Percentiles rank a stretch among this genome's conserved stretches.
Evolutionary conservation across 2,888 invertebrate species (phyloP).

Genomic region (Bellardia pandia): DNA sequence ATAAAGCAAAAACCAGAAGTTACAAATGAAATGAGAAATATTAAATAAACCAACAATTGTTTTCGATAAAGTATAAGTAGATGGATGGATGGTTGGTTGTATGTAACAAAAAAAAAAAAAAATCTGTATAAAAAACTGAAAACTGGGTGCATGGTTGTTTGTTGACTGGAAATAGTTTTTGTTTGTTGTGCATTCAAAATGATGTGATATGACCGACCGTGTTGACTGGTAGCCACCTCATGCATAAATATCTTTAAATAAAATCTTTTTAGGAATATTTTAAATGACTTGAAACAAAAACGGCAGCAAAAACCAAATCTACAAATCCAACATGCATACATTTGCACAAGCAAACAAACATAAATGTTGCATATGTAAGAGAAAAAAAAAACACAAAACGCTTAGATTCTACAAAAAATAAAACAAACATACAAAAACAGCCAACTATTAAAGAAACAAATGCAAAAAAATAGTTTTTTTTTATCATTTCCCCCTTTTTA

Average conservation of each 20-base stretch:
- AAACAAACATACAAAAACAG: constrained; percentile 7
- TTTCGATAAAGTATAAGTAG: constrained; percentile 66
- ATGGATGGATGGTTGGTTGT: constrained; percentile 61
- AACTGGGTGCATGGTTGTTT: constrained; percentile 58
- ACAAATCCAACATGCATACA: constrained; percentile 45
- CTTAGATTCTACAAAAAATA: constrained; percentile 23
- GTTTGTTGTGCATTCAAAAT: constrained; percentile 62
- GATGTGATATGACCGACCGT: constrained; percentile 76
- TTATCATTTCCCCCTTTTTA: constrained; percentile 52
- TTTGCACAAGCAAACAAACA: constrained; percentile 26
- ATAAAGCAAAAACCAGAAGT: constrained; percentile 64
- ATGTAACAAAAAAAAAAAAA: constrained; percentile 29
- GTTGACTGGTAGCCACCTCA: constrained; percentile 75
- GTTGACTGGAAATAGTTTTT: constrained; percentile 63
- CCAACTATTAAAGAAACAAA: constrained; percentile 30
- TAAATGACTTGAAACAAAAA: constrained; percentile 66
- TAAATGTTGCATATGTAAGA: constrained; percentile 23
- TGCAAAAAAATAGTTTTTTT: constrained; percentile 4
- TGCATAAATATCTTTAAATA: constrained; percentile 72
- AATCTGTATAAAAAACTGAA: background rate
- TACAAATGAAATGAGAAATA: constrained; percentile 73
- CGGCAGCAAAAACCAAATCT: constrained; percentile 36
- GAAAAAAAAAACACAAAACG: constrained; percentile 11
- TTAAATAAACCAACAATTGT: constrained; percentile 78
- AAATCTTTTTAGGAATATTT: constrained; percentile 72